Percentiles rank a stretch among this genome's conserved stretches.
phyloP scores from a whole-genome alignment of 92 coral and sea anemone genomes.

The Ricordea florida region DNA sequence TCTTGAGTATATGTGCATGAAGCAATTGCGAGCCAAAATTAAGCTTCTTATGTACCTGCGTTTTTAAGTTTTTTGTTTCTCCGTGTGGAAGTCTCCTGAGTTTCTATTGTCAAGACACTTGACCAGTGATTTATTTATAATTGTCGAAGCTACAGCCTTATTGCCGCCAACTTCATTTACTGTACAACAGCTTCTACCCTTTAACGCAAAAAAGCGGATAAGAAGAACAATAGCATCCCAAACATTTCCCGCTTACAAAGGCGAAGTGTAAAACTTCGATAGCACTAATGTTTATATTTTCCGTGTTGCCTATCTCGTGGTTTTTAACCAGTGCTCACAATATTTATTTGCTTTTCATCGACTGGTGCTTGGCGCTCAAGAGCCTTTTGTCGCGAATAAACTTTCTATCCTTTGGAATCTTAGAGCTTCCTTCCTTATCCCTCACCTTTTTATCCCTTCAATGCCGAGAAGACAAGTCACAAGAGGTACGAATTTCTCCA shows the following conservation, averaged over 20 bases:
- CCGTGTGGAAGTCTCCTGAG: conserved; percentile 11
- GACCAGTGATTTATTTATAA: neutral
- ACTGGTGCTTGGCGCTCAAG: conserved; percentile 15
- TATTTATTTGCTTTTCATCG: conserved; percentile 28
- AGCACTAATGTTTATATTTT: conserved; percentile 12
- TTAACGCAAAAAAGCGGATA: too few species aligned
- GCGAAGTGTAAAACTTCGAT: conserved; percentile 7
- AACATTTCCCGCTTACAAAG: conserved; percentile 12
- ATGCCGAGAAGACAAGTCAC: neutral
- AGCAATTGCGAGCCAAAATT: neutral
- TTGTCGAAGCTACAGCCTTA: neutral
- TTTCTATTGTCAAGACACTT: conserved; percentile 10
- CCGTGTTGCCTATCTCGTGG: conserved; percentile 8
- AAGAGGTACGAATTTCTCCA: neutral
- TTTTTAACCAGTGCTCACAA: conserved; percentile 19
- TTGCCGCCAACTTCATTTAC: too few species aligned
- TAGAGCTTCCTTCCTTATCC: neutral
- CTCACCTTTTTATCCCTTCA: neutral
- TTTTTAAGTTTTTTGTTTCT: conserved; percentile 27
- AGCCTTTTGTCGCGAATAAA: conserved; percentile 10
- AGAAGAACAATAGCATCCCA: neutral
- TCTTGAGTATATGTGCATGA: too few species aligned
- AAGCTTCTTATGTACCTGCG: conserved; percentile 8
- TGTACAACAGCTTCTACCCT: too few species aligned
- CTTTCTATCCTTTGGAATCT: neutral